Evolutionary conservation across 2,888 invertebrate species (phyloP), one percentile per base, ranked within the genome.

Genomic region (Drosophila meridionalis): DNA sequence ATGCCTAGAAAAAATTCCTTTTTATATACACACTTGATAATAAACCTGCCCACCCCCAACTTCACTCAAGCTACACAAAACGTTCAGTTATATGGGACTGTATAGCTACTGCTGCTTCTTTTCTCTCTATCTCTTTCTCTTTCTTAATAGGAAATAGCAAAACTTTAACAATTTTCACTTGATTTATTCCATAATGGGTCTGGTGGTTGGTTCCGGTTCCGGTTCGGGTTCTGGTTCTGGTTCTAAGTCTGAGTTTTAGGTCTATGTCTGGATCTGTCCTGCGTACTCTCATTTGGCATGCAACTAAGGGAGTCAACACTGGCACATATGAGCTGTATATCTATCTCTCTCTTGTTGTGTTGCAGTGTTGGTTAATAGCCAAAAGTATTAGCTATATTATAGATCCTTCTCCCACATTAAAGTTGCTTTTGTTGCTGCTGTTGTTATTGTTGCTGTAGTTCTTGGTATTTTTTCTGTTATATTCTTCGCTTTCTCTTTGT

Each of bases 11-110:
- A 83, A 80, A 83, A 48, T 59, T 50, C 58, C 63, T 60, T 69
- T 69, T n/a, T 40, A 56, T 83, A 80, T 82, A 80, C 80, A 82
- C 76, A 86, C 81, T 68, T 75, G 74, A 70, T 70, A 69, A 75
- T 82, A 50, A 80, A 48, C 28, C 38, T n/a, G 26, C 28, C 40
- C 38, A 28, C 2, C 20, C 12, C 34, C 53, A 12, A 12, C 38
- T 69, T 52, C 30, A 9, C 32, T 61, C 62, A 58, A 69, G 53
- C 69, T 69, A 53, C 42, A 62, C 73, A 60, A 56, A 73, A 67
- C 38, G 60, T 68, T 50, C 43, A 43, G 56, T 59, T 32, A 40
- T 61, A 67, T 52, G 57, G 30, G 4, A 56, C 64, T 72, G 57
- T 61, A 59, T 52, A 73, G 28, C 32, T 28, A 30, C 45, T 48